Evolutionary conservation across 2,888 invertebrate species (phyloP), one percentile per base, ranked within the genome.

Genomic region (Calameuta idolon): DNA sequence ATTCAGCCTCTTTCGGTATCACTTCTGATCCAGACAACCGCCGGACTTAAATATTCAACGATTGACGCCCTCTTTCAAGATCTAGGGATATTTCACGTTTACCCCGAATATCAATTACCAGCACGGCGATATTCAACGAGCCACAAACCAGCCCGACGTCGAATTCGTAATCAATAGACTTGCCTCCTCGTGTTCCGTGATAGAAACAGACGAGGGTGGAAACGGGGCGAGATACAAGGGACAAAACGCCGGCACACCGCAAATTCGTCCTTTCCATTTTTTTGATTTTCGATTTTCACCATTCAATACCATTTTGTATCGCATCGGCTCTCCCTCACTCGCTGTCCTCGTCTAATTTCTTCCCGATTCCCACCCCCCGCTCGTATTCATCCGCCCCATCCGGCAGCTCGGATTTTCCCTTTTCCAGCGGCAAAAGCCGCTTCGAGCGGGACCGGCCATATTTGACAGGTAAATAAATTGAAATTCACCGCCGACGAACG

Each of bases 241-340:
- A 55, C 69, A 75, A 34, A 69, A 78, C 23, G 80, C 78, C 76
- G 79, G 83, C 82, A 82, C 80, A 74, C 81, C 83, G 83, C 83
- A 78, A 78, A 75, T 77, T 79, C 81, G 83, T 82, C 80, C 85
- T 78, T 37, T 75, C 81, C 82, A 85, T 85, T 12, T 12, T 85
- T 84, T 33, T 4, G 33, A 33, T 33, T 86, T 84, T 83, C 84
- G 82, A 86, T 86, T 86, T 84, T 85, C 86, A 79, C 23, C 3
- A 30, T 34, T n/a, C 74, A 35, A 74, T 74, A 55, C 76, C 73
- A 11, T 73, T 69, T 76, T 68, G 73, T 73, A 77, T 30, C 73
- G 74, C 55, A 40, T 69, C 69, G 83, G 83, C 82, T 75, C 68
- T 69, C 79, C 69, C 74, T 71, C 73, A 73, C 82, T 80, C 75